A percentile compares a stretch with the other conserved stretches of the same genome.
These are phyloP conservation scores for Rotaria macrura DNA, from an alignment of 2,888 invertebrate species.

Conservation along the genomic window DNA sequence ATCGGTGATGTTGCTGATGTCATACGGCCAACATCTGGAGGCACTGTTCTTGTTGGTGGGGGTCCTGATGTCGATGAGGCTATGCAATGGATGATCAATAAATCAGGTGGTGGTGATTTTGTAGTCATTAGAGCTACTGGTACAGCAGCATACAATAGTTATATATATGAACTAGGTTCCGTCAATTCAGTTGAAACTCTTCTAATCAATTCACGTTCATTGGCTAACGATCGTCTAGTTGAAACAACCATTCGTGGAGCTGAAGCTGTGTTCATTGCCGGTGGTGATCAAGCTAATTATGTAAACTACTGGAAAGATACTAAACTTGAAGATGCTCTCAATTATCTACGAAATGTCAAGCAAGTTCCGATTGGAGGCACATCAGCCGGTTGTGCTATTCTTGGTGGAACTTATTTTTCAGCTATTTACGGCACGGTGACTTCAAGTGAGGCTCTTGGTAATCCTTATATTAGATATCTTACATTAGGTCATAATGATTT, in stretches of 20 bases:
- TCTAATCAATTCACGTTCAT: slow-evolving; percentile 20
- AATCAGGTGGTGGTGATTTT: slow-evolving; percentile 26
- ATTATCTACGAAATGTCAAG: slow-evolving; percentile 17
- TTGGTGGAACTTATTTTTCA: slow-evolving; percentile 17
- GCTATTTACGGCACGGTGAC: slow-evolving; percentile 8
- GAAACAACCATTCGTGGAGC: slow-evolving; percentile 22
- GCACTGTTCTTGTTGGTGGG: no score
- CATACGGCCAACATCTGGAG: no score
- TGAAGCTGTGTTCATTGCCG: slow-evolving; percentile 25
- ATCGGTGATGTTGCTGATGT: no score
- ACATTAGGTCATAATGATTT: neutral
- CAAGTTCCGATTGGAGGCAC: slow-evolving; percentile 21
- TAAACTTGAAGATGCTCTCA: slow-evolving; percentile 17
- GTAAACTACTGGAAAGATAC: slow-evolving; percentile 1
- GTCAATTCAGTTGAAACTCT: slow-evolving; percentile 28
- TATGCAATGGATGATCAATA: slow-evolving; percentile 22
- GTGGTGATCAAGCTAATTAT: slow-evolving; percentile 27
- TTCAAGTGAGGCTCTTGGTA: slow-evolving; percentile 17
- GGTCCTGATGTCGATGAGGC: neutral
- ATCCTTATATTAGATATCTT: slow-evolving; percentile 10
- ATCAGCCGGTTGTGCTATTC: slow-evolving; percentile 27
- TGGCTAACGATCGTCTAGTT: slow-evolving; percentile 19
- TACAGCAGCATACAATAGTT: slow-evolving; percentile 21
- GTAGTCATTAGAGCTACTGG: slow-evolving; percentile 5
- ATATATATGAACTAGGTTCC: neutral